These are phyloP conservation scores for Pharmacophagus antenor DNA, from an alignment of 2,888 invertebrate species.

Conservation along the genomic window DNA sequence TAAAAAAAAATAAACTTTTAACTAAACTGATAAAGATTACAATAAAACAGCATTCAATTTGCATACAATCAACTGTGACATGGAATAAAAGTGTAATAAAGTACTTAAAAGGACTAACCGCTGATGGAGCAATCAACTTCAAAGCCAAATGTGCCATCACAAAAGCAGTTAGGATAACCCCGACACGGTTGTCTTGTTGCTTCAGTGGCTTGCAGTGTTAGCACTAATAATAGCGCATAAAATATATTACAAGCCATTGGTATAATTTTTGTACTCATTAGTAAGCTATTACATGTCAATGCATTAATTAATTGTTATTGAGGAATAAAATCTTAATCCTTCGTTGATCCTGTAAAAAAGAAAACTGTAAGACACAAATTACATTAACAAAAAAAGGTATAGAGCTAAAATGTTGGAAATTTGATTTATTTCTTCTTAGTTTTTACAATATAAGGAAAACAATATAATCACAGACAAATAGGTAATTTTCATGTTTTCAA, in stretches of 20 bases:
- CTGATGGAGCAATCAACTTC: constrained; percentile 76
- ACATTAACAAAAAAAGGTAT: no score
- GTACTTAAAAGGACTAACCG: constrained; percentile 57
- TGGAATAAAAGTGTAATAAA: constrained; percentile 36
- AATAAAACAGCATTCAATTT: no score
- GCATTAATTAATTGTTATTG: background rate
- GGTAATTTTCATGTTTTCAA: background rate
- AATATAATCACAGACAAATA: background rate
- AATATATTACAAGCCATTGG: constrained; percentile 60
- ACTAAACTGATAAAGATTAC: no score
- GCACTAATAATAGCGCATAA: constrained; percentile 55
- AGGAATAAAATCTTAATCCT: background rate
- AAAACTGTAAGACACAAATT: background rate
- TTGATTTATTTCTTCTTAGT: background rate
- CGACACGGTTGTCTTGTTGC: constrained; percentile 65
- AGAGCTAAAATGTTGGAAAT: no score
- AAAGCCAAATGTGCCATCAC: constrained; percentile 68
- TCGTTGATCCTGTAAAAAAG: background rate
- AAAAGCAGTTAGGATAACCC: constrained; percentile 74
- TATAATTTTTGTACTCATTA: constrained; percentile 34
- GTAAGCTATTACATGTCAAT: constrained; percentile 20
- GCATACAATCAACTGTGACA: constrained; percentile 38
- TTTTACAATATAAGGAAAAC: background rate
- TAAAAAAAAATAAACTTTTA: no score
- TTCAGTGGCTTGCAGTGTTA: constrained; percentile 66